phyloP scores from a whole-genome alignment of 2,113 vertebrate species.

The Colaptes auratus region DNA sequence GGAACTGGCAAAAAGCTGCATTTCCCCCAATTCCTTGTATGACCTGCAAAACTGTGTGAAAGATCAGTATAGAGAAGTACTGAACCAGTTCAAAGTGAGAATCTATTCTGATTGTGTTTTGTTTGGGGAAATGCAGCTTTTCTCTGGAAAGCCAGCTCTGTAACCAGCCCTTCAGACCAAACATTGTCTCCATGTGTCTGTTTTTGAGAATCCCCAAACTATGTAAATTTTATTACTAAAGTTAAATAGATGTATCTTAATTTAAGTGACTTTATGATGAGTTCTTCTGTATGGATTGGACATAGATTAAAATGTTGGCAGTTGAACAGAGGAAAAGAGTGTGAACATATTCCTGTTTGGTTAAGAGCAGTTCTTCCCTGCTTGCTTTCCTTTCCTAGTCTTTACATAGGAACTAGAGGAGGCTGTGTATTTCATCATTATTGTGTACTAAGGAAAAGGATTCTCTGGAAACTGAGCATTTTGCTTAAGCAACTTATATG shows the following conservation, averaged over 20 bases:
- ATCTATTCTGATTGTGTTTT: background rate
- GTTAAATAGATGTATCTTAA: background rate
- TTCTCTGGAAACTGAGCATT: background rate
- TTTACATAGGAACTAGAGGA: background rate
- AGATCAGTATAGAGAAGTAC: background rate
- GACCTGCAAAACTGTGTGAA: constrained; percentile 5
- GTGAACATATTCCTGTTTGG: background rate
- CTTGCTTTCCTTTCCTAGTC: background rate
- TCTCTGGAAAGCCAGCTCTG: background rate
- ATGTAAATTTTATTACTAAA: background rate
- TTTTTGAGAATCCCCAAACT: background rate
- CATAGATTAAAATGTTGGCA: background rate
- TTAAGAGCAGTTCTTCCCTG: background rate
- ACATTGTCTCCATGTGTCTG: background rate
- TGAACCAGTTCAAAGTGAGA: background rate
- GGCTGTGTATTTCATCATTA: background rate
- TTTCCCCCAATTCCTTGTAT: background rate
- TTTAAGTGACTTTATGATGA: background rate
- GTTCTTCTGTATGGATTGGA: background rate
- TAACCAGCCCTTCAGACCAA: background rate
- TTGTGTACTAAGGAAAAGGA: background rate
- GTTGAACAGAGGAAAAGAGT: background rate
- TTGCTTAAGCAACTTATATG: background rate
- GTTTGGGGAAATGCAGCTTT: background rate
- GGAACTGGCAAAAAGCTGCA: background rate